A percentile compares a stretch with the other conserved stretches of the same genome.
phyloP scores from a whole-genome alignment of 2,888 invertebrate genomes.

The Petrophora chlorosata region DNA sequence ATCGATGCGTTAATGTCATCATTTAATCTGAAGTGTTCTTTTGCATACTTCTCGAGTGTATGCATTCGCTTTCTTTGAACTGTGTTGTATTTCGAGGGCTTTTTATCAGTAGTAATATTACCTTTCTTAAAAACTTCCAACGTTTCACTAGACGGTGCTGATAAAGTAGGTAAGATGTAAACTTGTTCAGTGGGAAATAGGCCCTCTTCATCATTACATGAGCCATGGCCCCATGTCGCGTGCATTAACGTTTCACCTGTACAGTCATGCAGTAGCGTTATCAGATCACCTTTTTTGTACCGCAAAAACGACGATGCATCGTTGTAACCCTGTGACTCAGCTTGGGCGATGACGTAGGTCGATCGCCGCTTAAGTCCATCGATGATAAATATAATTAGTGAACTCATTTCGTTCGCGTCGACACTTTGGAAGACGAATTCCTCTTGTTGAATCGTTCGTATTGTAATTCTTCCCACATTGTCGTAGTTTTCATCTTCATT shows the following conservation, averaged over 20 bases:
- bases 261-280: conserved; percentile 89
- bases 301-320: conserved; percentile 84
- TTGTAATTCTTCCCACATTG: conserved; percentile 86
- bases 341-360: conserved; percentile 90
- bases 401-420: conserved; percentile 93
- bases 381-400: conserved; percentile 92
- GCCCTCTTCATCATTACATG: conserved; percentile 88
- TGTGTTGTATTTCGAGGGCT: conserved; percentile 79
- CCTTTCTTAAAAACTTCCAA: conserved; percentile 86
- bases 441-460: conserved; percentile 93
- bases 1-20: conserved; percentile 77
- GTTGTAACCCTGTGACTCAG: conserved; percentile 81
- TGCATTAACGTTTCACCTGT: conserved; percentile 90
- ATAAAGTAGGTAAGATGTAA: conserved; percentile 92
- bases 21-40: conserved; percentile 89
- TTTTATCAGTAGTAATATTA: conserved; percentile 71
- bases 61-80: conserved; percentile 88
- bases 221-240: conserved; percentile 88
- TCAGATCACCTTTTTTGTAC: conserved; percentile 90
- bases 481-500: conserved; percentile 76
- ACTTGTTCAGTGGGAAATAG: conserved; percentile 94
- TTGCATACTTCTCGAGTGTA: conserved; percentile 92
- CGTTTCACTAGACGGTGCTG: conserved; percentile 87
- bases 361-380: conserved; percentile 94
- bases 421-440: conserved; percentile 96